phyloP scores from a whole-genome alignment of 1,140 invertebrate genomes.

The Hyposmocoma kahamanoa region DNA sequence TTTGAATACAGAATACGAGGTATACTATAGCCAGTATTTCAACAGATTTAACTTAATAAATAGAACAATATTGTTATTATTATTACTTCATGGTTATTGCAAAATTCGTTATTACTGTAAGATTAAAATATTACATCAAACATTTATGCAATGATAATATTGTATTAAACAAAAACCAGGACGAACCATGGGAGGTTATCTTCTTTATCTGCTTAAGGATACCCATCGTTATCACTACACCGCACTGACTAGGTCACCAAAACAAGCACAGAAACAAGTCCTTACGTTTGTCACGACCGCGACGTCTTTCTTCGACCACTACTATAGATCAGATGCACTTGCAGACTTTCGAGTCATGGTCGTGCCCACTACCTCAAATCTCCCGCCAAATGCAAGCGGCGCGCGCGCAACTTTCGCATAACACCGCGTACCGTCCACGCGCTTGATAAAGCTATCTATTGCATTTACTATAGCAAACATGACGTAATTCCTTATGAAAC shows the following conservation, averaged over 20 bases:
- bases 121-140: slow-evolving; percentile 17
- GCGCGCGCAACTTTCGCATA: background rate
- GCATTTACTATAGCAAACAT: no score
- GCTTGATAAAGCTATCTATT: background rate
- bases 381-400: slow-evolving; percentile 6
- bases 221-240: slow-evolving; percentile 16
- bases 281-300: background rate
- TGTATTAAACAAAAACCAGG: background rate
- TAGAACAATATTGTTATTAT: no score
- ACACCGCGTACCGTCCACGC: background rate
- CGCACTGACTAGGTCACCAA: slow-evolving; percentile 1
- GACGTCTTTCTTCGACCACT: slow-evolving; percentile 4
- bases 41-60: no score
- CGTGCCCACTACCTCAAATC: slow-evolving; percentile 1
- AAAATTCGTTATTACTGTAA: no score
- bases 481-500: no score
- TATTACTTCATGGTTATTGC: no score
- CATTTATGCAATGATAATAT: background rate
- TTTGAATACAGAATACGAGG: no score
- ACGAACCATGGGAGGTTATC: slow-evolving; percentile 22
- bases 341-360: background rate
- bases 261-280: background rate
- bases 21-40: no score
- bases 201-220: slow-evolving; percentile 25
- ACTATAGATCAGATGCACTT: slow-evolving; percentile 8